Conservation (phyloP, 2,113 vertebrate genomes). For the Isurus oxyrinchus region DNA sequence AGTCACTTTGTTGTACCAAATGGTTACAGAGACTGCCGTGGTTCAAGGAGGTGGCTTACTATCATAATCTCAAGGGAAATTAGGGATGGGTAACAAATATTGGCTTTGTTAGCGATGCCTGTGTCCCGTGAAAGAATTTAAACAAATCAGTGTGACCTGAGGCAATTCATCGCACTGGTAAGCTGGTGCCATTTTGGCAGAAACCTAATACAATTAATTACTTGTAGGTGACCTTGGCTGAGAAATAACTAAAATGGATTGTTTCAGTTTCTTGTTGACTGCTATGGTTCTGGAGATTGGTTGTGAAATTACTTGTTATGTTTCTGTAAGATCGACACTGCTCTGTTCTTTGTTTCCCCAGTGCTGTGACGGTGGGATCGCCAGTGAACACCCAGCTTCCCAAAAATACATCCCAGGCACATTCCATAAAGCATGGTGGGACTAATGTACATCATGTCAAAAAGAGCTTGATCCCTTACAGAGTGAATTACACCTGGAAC, state of each 20-base stretch:
- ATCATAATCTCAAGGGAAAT: too few relatives aligned
- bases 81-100: too few relatives aligned
- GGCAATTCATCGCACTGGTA: neutral
- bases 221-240: neutral
- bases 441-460: neutral
- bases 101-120: neutral
- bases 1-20: neutral
- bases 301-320: neutral
- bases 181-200: neutral
- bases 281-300: neutral
- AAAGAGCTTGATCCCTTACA: slow-evolving; percentile 42
- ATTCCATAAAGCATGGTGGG: neutral
- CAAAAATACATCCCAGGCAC: neutral
- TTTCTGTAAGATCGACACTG: neutral
- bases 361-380: neutral
- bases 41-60: too few relatives aligned
- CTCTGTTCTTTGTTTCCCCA: neutral
- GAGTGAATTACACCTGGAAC: slow-evolving; percentile 52
- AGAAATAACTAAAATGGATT: neutral
- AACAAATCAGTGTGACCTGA: neutral
- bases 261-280: neutral
- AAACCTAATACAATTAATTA: neutral
- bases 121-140: neutral
- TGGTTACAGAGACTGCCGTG: neutral
- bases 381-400: neutral